Conservation (phyloP, 2,797 vertebrate species). For the Acrocephalus scirpaceus region DNA sequence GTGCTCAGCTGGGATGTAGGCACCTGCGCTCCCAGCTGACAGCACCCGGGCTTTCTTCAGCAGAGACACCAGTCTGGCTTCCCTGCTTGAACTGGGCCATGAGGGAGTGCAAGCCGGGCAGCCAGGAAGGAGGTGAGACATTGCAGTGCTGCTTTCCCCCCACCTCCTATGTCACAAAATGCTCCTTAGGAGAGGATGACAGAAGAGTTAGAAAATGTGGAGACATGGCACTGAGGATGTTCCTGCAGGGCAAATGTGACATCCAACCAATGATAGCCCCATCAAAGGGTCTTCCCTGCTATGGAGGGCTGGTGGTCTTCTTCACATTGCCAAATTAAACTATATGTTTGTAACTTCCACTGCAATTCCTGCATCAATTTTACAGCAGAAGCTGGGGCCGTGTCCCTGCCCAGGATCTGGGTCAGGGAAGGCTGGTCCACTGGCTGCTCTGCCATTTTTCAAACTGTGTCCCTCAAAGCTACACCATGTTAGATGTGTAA, state of each 20-base stretch:
- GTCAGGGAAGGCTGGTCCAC: neutral
- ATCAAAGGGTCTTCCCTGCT: rapidly evolving
- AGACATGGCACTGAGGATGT: neutral
- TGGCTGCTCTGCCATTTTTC: neutral
- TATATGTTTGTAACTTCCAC: neutral
- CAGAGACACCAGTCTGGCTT: neutral
- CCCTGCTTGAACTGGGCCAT: neutral
- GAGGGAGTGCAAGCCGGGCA: neutral
- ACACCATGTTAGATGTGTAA: neutral
- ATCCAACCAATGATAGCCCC: neutral
- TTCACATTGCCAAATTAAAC: neutral
- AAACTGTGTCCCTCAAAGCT: neutral
- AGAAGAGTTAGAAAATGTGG: neutral
- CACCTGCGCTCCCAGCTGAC: rapidly evolving
- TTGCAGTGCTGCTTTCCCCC: neutral
- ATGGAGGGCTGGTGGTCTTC: neutral
- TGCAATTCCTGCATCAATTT: neutral
- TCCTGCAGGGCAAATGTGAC: neutral
- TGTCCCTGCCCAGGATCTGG: neutral
- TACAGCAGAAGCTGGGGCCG: rapidly evolving
- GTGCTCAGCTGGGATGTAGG: neutral
- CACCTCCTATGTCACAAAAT: neutral
- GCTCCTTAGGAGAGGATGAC: neutral
- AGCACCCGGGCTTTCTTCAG: neutral
- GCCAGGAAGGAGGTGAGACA: neutral